phyloP scores from a whole-genome alignment of 2,113 vertebrate species.

The Channa argus region DNA sequence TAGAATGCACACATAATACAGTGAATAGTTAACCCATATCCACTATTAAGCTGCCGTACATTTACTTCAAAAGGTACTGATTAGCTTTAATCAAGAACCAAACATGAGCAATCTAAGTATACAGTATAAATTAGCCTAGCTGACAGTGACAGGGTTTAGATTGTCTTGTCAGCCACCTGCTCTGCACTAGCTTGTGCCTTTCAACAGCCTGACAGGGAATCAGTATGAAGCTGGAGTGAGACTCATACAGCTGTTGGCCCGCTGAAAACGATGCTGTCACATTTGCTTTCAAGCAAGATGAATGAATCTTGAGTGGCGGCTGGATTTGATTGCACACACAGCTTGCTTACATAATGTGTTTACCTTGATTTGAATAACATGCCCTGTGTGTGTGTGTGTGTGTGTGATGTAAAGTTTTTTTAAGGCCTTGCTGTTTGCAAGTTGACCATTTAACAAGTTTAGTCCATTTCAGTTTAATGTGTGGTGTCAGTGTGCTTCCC shows the following conservation, averaged over 20 bases:
- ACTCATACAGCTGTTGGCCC: conserved; percentile 43
- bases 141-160: conserved; percentile 31
- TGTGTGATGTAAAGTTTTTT: conserved; percentile 13
- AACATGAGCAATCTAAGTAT: not conserved
- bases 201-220: conserved; percentile 33
- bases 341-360: conserved; percentile 33
- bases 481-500: not conserved
- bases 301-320: conserved; percentile 29
- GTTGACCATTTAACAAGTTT: not conserved
- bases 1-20: not conserved
- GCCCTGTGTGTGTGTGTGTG: not conserved
- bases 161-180: conserved; percentile 54
- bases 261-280: conserved; percentile 44
- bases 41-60: not conserved
- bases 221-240: conserved; percentile 16
- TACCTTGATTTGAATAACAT: conserved; percentile 29
- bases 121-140: conserved; percentile 33
- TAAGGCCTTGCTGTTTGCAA: not conserved
- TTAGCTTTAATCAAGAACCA: conserved; percentile 4
- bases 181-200: conserved; percentile 34
- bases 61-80: not conserved
- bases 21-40: not conserved
- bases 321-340: conserved; percentile 47
- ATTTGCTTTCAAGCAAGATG: conserved; percentile 42
- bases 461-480: not conserved